Evolutionary conservation across 2,113 vertebrate genomes (phyloP).

Genomic region (Colistium nudipinnis): DNA sequence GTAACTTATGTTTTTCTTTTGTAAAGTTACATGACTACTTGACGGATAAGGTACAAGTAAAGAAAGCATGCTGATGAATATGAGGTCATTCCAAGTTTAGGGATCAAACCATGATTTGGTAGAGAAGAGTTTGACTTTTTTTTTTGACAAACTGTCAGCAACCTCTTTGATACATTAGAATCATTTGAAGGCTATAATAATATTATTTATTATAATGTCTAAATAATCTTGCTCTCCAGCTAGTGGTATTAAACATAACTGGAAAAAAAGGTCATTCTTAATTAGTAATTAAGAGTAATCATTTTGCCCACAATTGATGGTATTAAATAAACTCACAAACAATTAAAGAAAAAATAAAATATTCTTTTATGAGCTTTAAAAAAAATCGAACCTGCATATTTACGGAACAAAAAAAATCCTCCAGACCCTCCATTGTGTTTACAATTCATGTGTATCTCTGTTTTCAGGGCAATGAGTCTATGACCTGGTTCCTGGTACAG

Average conservation of each 20-base stretch:
- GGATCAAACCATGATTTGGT: no score
- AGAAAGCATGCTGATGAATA: background rate
- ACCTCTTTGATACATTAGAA: background rate
- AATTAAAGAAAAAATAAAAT: background rate
- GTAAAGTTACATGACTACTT: background rate
- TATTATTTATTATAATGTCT: background rate
- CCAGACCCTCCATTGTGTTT: conserved; percentile 17
- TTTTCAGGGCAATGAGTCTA: conserved; percentile 46
- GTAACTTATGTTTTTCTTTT: background rate
- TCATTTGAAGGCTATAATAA: background rate
- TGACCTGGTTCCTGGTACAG: conserved; percentile 69
- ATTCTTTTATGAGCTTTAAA: no score
- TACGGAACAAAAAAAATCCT: background rate
- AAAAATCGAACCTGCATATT: no score
- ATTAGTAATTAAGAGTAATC: background rate
- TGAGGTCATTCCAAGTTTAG: no score
- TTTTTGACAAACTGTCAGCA: background rate
- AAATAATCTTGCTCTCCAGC: background rate
- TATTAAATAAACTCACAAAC: no score
- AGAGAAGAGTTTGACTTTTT: no score
- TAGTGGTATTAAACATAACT: background rate
- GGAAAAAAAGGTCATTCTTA: no score
- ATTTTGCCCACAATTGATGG: background rate
- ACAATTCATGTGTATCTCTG: conserved; percentile 10
- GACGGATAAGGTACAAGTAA: background rate